Evolutionary conservation across 2,113 vertebrate species (phyloP).

Genomic region (Semicossyphus pulcher): DNA sequence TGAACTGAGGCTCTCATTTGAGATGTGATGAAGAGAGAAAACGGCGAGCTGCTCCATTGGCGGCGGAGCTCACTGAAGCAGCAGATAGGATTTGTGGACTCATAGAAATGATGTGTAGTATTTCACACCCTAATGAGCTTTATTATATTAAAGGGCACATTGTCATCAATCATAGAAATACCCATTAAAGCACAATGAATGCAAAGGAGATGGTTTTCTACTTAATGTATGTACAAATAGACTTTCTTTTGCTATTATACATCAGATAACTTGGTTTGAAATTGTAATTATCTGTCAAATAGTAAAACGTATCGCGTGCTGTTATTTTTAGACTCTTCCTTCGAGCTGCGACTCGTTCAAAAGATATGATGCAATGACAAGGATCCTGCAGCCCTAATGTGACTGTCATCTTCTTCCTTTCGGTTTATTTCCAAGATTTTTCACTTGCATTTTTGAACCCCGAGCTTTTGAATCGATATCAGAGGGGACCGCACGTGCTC

Average conservation of each 20-base stretch:
- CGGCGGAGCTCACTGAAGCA: slow-evolving; percentile 46
- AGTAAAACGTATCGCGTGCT: too few relatives aligned
- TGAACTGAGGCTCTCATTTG: slow-evolving; percentile 49
- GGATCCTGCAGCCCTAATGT: neutral
- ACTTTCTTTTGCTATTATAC: slow-evolving; percentile 6
- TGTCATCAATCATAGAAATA: slow-evolving; percentile 61
- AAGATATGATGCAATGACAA: neutral
- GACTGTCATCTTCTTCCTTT: neutral
- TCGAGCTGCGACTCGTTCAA: neutral
- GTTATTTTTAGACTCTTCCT: neutral
- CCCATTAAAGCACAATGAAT: slow-evolving; percentile 11
- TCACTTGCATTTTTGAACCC: slow-evolving; percentile 38
- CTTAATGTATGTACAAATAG: slow-evolving; percentile 21
- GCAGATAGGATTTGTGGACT: slow-evolving; percentile 50
- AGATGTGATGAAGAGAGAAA: slow-evolving; percentile 57
- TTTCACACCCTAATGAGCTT: slow-evolving; percentile 70
- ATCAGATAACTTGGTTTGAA: slow-evolving; percentile 1
- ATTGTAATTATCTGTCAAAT: neutral
- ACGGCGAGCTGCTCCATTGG: slow-evolving; percentile 37
- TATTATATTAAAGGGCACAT: slow-evolving; percentile 51
- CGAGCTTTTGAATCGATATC: slow-evolving; percentile 12
- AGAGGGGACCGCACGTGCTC: slow-evolving; percentile 29
- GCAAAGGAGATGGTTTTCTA: slow-evolving; percentile 14
- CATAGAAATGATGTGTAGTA: slow-evolving; percentile 39
- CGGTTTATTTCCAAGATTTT: neutral